These are phyloP conservation scores for Tapera naevia DNA, from an alignment of 2,797 vertebrate genomes.

Conservation along the genomic window DNA sequence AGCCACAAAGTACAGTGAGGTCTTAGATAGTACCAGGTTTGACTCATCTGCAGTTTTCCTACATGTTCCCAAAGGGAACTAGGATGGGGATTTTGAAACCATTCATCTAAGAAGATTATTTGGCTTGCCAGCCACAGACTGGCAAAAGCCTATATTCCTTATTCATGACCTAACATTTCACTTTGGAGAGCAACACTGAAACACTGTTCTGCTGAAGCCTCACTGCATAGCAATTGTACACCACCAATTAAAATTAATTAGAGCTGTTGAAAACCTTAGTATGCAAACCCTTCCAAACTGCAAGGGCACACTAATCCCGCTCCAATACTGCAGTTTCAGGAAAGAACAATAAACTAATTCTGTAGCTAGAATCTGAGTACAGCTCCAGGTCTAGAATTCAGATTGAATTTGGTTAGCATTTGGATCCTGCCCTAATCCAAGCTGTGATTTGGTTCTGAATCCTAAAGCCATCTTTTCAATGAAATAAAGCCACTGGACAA, in stretches of 20 bases:
- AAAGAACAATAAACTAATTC: constrained; percentile 11
- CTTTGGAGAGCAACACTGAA: background rate
- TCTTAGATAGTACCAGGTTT: background rate
- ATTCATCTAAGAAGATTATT: background rate
- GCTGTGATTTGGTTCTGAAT: background rate
- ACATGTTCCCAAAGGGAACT: background rate
- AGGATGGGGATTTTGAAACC: background rate
- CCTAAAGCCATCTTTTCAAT: constrained; percentile 36
- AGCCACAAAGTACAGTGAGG: background rate
- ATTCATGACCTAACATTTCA: background rate
- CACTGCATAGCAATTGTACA: background rate
- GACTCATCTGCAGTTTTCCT: background rate
- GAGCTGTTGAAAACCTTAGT: constrained; percentile 17
- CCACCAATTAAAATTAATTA: constrained; percentile 41
- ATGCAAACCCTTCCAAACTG: background rate
- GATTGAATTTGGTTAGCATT: background rate
- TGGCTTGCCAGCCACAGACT: background rate
- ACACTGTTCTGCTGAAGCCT: background rate
- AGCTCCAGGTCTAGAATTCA: background rate
- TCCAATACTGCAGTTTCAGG: background rate
- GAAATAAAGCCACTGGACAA: constrained; percentile 11
- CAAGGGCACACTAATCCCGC: background rate
- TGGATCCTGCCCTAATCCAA: background rate
- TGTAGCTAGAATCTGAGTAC: background rate
- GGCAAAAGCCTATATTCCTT: background rate